Base-by-base conservation (phyloP, 2,888 invertebrate species). In the Euproctis similis region DNA sequence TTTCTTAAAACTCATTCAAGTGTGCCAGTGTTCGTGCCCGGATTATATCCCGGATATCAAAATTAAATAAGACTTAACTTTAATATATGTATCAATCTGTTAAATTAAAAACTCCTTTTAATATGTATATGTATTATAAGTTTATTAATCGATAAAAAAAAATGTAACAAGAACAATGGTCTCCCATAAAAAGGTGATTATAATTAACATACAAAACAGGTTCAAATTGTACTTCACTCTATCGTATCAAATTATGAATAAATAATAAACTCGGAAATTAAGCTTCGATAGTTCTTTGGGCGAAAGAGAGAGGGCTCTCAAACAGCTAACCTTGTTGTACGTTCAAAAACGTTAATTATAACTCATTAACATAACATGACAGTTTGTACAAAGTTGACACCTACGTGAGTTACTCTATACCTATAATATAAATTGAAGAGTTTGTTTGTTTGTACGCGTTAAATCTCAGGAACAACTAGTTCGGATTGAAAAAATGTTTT, bases 181-280 rank as follows among this genome's bases (percentile, higher is more conserved):
- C 59, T 60, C 56, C 60, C 55, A 64, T 65, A 56, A 52, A n/a
- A 54, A 59, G 55, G 47, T 47, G 52, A 47, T 56, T 60, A n/a
- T 67, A 67, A 76, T 77, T 77, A 74, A 49, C 68, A 71, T 68
- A 68, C 58, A 61, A n/a, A 68, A 65, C 72, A 49, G 65, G 66
- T 70, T 72, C 58, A 55, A 59, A 59, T 67, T 61, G 52, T 58
- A 59, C 55, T 64, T 61, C 54, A 63, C 47, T 54, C 61, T 53
- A 60, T 67, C 61, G 58, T 66, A 66, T 67, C 68, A 63, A 72
- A 65, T 68, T 75, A 76, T 77, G 74, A 76, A 73, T n/a, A n/a
- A n/a, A n/a, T 75, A 77, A 77, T 76, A 65, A 69, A 70, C 55
- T 66, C 54, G 64, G 58, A 65, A 71, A 73, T 74, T 71, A 76